Conservation (phyloP, 2,113 vertebrate genomes). For the Benitochromis conjunctus region DNA sequence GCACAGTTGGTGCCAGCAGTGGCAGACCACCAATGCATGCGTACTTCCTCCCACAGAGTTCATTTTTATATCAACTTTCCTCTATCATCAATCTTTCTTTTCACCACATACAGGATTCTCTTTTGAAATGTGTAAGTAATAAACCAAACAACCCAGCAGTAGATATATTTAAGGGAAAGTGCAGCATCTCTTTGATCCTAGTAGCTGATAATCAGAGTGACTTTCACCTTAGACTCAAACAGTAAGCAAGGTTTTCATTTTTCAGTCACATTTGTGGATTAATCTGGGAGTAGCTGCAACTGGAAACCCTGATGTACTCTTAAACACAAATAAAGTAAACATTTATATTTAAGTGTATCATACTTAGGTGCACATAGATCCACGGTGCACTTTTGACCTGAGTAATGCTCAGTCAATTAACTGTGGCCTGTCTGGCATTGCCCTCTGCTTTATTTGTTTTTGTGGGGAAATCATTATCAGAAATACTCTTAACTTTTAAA, state of each 20-base stretch:
- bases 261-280: neutral
- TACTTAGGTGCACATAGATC: neutral
- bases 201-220: neutral
- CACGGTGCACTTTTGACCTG: neutral
- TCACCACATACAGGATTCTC: neutral
- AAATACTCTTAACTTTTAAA: neutral
- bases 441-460: neutral
- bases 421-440: neutral
- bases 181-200: neutral
- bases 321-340: neutral
- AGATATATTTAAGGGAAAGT: neutral
- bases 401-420: neutral
- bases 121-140: neutral
- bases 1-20: conserved; percentile 28
- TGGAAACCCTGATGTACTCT: neutral
- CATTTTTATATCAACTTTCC: conserved; percentile 38
- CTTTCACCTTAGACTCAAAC: neutral
- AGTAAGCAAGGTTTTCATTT: neutral
- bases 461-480: neutral
- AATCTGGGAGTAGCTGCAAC: neutral
- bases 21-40: conserved; percentile 44
- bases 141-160: neutral
- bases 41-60: conserved; percentile 39
- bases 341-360: neutral
- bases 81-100: conserved; percentile 5